Conservation (phyloP, 1,140 invertebrate genomes). For the Drosophila erecta region DNA sequence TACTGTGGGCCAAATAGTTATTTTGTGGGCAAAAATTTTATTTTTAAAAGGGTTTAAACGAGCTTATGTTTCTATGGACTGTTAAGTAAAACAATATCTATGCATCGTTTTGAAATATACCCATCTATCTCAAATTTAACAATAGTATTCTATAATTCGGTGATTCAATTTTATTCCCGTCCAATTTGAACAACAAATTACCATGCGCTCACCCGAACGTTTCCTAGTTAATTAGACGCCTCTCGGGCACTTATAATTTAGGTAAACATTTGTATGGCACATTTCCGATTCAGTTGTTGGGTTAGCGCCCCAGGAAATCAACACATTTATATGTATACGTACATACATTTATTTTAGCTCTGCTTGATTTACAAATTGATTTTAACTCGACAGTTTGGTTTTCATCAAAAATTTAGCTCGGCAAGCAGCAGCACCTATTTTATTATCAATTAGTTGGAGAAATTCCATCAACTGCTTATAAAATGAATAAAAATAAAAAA, state of each 20-base stretch:
- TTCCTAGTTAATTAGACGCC: constrained; percentile 19
- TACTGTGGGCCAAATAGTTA: background rate
- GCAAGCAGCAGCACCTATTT: constrained; percentile 29
- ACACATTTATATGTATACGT: constrained; percentile 28
- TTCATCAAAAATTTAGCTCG: constrained; percentile 14
- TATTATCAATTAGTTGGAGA: constrained; percentile 3
- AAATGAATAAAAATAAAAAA: background rate
- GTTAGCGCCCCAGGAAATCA: constrained; percentile 32
- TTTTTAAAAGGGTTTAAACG: background rate
- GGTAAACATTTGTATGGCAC: constrained; percentile 18
- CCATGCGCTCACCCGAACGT: background rate
- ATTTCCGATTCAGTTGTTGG: constrained; percentile 21
- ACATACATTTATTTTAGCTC: constrained; percentile 40
- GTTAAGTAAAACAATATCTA: no score
- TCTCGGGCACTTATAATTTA: constrained; percentile 33
- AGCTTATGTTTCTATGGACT: no score
- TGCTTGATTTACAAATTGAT: constrained; percentile 32
- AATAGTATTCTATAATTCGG: background rate
- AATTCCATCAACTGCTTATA: constrained; percentile 10
- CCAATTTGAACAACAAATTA: constrained; percentile 36
- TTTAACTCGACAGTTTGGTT: constrained; percentile 17
- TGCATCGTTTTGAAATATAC: no score
- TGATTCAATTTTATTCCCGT: background rate
- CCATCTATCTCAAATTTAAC: no score
- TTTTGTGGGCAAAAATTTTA: background rate